Evolutionary conservation across 2,797 vertebrate genomes (phyloP), one percentile per base, ranked within the genome.

Genomic region (Poeciliopsis presidionis): DNA sequence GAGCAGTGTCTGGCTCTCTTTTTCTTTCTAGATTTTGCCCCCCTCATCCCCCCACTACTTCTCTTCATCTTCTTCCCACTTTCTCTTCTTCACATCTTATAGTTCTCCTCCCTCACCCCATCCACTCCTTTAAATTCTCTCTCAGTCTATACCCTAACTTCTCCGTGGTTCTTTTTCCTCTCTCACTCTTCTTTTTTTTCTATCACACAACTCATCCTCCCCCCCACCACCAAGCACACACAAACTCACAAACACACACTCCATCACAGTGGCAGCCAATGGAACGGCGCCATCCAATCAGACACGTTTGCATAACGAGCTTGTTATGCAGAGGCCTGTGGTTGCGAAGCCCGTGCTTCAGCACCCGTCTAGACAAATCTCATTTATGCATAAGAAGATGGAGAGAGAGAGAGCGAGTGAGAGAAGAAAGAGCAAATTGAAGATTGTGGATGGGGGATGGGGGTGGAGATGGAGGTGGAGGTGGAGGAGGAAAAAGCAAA

Each of bases 251-350:
- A 71, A 73, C 72, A 53, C 85, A 81, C 83, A 72, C 89, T 83
- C 84, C 77, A 81, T 88, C 90, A 89, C 93, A 90, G 91, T 91
- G 89, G 90, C 94, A 95, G 93, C 94, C 95, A 95, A 94, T 95
- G 93, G 94, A 95, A 91, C 86, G 6, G 88, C 77, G 92, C 94
- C 94, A 95, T 94, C 95, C 95, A 96, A 96, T 96, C 95, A 96
- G 88, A 91, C n/a, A 69, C 92, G 91, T 96, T 95, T 95, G 95
- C 95, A 95, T 96, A 96, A 96, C 94, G 92, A 96, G 95, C 95
- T 95, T 93, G 93, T 96, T 96, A 95, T 95, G 95, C 93, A 93
- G 93, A 92, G 93, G 92, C 94, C 94, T 90, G 92, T 94, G 93
- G 91, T 94, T 94, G 95, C 93, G 92, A 94, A 92, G 94, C 92